Conservation (phyloP, 2,113 vertebrate genomes). For the Oreochromis niloticus region DNA sequence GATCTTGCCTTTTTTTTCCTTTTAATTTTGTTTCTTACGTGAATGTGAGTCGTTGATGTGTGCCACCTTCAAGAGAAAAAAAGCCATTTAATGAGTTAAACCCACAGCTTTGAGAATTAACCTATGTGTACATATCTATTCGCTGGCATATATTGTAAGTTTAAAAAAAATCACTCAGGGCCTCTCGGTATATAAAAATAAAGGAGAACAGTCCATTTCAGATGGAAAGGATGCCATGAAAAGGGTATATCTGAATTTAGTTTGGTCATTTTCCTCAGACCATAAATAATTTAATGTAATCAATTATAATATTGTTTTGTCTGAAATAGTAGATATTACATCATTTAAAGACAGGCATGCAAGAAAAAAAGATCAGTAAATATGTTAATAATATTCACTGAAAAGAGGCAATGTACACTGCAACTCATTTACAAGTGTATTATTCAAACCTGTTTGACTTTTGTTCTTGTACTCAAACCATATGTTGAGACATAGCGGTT, state of each 20-base stretch:
- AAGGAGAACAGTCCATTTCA: conserved; percentile 73
- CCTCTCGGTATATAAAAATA: conserved; percentile 75
- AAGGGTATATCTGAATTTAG: conserved; percentile 71
- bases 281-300: conserved; percentile 74
- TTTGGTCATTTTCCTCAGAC: conserved; percentile 74
- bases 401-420: conserved; percentile 72
- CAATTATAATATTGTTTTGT: conserved; percentile 73
- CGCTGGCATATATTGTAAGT: conserved; percentile 79
- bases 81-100: conserved; percentile 80
- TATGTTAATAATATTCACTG: conserved; percentile 66
- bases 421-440: conserved; percentile 70
- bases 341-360: conserved; percentile 79
- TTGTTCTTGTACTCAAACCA: conserved; percentile 71
- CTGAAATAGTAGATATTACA: conserved; percentile 70
- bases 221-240: conserved; percentile 72
- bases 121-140: conserved; percentile 80
- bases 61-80: conserved; percentile 74
- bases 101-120: conserved; percentile 79
- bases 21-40: conserved; percentile 54
- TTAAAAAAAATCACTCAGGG: conserved; percentile 75
- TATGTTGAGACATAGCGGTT: conserved; percentile 67
- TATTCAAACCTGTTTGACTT: conserved; percentile 69
- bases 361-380: conserved; percentile 59
- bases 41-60: conserved; percentile 74
- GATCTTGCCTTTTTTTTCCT: conserved; percentile 70